Percentiles rank a stretch among this genome's conserved stretches.
phyloP scores from a whole-genome alignment of 2,797 vertebrate species.

The Sebastes nivosus region DNA sequence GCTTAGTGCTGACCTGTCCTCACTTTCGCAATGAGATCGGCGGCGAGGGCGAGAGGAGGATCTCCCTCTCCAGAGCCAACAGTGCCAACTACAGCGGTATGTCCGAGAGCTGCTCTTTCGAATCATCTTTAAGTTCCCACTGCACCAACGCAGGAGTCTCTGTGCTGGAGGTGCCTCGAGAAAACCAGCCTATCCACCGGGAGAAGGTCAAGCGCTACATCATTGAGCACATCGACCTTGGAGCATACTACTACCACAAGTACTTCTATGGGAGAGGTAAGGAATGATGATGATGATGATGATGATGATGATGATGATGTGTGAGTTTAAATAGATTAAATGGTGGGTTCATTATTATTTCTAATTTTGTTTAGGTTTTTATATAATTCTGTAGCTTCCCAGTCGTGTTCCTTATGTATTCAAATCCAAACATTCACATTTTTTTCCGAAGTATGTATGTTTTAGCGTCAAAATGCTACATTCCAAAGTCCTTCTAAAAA shows the following conservation, averaged over 20 bases:
- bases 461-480: too few relatives aligned
- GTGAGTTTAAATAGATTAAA: background rate
- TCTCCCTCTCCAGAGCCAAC: constrained; percentile 92
- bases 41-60: constrained; percentile 92
- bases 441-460: too few relatives aligned
- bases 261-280: constrained; percentile 98
- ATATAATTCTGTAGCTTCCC: too few relatives aligned
- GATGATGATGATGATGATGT: background rate
- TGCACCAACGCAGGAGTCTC: constrained; percentile 98
- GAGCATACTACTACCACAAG: constrained; percentile 97
- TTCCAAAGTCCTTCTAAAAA: too few relatives aligned
- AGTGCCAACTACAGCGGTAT: constrained; percentile 84
- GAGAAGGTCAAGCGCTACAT: constrained; percentile 99
- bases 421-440: too few relatives aligned
- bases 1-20: constrained; percentile 89
- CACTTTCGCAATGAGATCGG: constrained; percentile 98
- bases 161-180: constrained; percentile 94
- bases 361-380: too few relatives aligned
- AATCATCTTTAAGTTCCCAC: constrained; percentile 96
- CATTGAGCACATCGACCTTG: constrained; percentile 97
- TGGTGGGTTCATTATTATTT: too few relatives aligned
- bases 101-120: constrained; percentile 94
- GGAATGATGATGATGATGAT: background rate
- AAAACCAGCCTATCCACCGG: constrained; percentile 94
- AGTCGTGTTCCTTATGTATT: too few relatives aligned